Evolutionary conservation across 2,113 vertebrate species (phyloP).

Genomic region (Sardina pilchardus): DNA sequence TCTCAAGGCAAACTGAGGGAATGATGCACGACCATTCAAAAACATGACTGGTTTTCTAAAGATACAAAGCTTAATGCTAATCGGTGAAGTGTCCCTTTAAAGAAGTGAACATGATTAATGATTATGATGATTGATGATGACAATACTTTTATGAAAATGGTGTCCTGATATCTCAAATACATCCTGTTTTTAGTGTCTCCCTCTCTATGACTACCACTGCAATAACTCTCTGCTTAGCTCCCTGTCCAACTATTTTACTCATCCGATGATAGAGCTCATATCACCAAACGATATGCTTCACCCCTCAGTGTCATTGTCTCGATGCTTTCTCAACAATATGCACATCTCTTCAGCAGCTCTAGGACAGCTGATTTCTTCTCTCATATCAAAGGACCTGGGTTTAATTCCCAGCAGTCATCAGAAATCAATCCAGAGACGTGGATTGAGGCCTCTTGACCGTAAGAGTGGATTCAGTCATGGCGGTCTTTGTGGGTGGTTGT

Average conservation of each 20-base stretch:
- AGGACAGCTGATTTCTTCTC: conserved; percentile 22
- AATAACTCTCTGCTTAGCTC: not conserved
- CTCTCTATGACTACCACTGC: not conserved
- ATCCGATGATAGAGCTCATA: not conserved
- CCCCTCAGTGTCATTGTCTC: not conserved
- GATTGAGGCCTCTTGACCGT: not conserved
- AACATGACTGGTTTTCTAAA: no score
- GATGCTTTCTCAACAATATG: not conserved
- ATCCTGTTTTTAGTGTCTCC: not conserved
- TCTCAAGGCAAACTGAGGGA: no score
- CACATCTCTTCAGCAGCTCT: conserved; percentile 12
- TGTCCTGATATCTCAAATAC: not conserved
- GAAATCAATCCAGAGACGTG: conserved; percentile 2
- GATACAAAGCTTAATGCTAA: no score
- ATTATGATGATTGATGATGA: not conserved
- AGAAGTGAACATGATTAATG: not conserved
- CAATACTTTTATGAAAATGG: not conserved
- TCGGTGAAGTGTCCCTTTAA: no score
- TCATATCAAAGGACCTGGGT: conserved; percentile 31
- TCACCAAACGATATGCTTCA: not conserved
- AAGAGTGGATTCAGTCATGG: not conserved
- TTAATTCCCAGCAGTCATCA: not conserved
- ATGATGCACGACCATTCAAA: no score
- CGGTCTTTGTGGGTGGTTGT: not conserved
- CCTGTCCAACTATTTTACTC: not conserved